phyloP scores from a whole-genome alignment of 2,113 vertebrate species.

The Sphaerodactylus townsendi region DNA sequence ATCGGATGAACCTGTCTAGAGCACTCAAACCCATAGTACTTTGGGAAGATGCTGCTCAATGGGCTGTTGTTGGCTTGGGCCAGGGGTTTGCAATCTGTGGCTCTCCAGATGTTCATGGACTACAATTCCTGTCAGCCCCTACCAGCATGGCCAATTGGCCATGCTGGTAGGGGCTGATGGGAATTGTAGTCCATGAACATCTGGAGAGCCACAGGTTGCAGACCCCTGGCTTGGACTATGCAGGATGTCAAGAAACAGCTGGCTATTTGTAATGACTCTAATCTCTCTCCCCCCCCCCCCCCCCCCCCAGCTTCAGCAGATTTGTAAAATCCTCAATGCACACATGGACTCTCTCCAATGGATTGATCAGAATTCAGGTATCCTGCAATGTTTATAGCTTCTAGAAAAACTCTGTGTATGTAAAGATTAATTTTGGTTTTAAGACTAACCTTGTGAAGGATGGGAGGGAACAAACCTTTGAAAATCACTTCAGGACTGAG shows the following conservation, averaged over 20 bases:
- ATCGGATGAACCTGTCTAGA: not conserved
- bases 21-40: not conserved
- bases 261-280: not conserved
- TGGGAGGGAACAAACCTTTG: not conserved
- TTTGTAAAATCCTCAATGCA: slow-evolving; percentile 96
- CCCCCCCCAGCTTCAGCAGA: slow-evolving; percentile 86
- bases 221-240: too few relatives aligned
- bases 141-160: too few relatives aligned
- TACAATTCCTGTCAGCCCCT: too few relatives aligned
- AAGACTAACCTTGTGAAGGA: not conserved
- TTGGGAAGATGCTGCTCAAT: too few relatives aligned
- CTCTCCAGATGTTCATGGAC: too few relatives aligned
- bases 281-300: not conserved
- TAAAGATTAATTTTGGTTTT: not conserved
- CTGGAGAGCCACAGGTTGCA: too few relatives aligned
- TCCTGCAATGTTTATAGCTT: not conserved
- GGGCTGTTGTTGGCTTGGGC: not conserved
- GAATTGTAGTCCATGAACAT: too few relatives aligned
- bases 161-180: too few relatives aligned
- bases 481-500: not conserved
- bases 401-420: too few relatives aligned
- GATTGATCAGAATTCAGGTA: slow-evolving; percentile 95
- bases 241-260: not conserved
- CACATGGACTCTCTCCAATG: slow-evolving; percentile 98
- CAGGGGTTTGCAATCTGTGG: too few relatives aligned